Percentiles rank a stretch among this genome's conserved stretches.
Evolutionary conservation across 2,888 invertebrate genomes (phyloP).

Genomic region (Pseudanteris insignis): DNA sequence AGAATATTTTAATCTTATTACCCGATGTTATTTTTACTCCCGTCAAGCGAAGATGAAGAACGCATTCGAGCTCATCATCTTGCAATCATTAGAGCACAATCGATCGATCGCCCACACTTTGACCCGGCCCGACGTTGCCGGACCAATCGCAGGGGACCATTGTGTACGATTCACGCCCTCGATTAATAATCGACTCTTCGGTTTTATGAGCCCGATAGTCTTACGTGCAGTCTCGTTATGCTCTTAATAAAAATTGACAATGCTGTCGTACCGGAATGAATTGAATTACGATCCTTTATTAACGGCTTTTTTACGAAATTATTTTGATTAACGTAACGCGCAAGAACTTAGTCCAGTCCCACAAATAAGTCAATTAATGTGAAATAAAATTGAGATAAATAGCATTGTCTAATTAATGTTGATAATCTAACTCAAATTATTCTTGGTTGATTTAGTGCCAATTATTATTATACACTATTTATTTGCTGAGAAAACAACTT

Average conservation of each 20-base stretch:
- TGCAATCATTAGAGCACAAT: conserved; percentile 40
- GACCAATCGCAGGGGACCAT: conserved; percentile 18
- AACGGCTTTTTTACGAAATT: conserved; percentile 32
- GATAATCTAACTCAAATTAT: no score
- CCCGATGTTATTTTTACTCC: conserved; percentile 36
- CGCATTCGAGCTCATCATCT: conserved; percentile 40
- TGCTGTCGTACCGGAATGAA: conserved; percentile 37
- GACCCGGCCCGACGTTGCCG: conserved; percentile 5
- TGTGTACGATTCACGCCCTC: conserved; percentile 38
- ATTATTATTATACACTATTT: no score
- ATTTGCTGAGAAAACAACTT: background rate
- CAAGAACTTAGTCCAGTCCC: conserved; percentile 11
- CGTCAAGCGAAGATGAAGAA: conserved; percentile 32
- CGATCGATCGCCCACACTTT: conserved; percentile 39
- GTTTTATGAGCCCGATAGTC: conserved; percentile 18
- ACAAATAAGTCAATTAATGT: conserved; percentile 36
- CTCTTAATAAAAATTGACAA: conserved; percentile 41
- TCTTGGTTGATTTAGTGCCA: no score
- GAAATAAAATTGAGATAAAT: conserved; percentile 23
- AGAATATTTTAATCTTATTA: conserved; percentile 19
- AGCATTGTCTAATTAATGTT: no score
- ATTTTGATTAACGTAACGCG: conserved; percentile 39
- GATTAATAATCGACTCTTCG: conserved; percentile 34
- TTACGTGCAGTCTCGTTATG: conserved; percentile 16
- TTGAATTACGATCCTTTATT: conserved; percentile 42